Evolutionary conservation across 1,140 invertebrate species (phyloP), one percentile per base, ranked within the genome.

Genomic region (Ptiloglossa arizonensis): DNA sequence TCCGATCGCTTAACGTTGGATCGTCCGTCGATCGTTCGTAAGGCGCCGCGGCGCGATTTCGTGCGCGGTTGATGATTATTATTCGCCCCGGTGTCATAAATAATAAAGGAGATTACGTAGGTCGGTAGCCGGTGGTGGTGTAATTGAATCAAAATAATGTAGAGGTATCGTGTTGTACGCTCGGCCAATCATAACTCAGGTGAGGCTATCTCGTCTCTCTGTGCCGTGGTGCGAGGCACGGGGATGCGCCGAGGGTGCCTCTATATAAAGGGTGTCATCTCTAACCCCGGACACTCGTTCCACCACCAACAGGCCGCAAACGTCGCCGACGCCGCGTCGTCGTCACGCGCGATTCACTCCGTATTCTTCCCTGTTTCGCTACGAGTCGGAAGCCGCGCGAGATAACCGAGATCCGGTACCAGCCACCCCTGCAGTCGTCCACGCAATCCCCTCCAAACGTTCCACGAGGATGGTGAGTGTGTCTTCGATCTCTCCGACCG

Each of bases 231-330:
- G 59, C 17, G 62, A 46, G 62, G n/a, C 46, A 67, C 72, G 79
- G 67, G 72, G 63, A 64, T 82, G 79, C 86, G 80, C 82, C 79
- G 85, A 84, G 87, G 83, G 74, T 89, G 82, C 66, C 82, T 82
- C 87, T 89, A 87, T 93, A 92, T 92, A 92, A 92, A 91, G 89
- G 85, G 87, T 90, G 87, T 89, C 87, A 89, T 91, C 87, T 88
- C 88, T 78, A 87, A 89, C 88, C 84, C 86, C 81, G 78, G 80
- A 87, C 89, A 91, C 91, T 91, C 85, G 80, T 84, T 71, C 82
- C 85, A 89, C 59, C 72, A 82, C 56, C 80, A 80, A 69, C 63
- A 77, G 69, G 73, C 54, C 46, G 73, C 77, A 44, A 72, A 69
- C 72, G 63, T 56, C 62, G 46, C 41, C 50, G 48, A 52, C 29